Base-by-base conservation (phyloP, 2,888 invertebrate genomes). In the Epistrophe grossulariae region DNA sequence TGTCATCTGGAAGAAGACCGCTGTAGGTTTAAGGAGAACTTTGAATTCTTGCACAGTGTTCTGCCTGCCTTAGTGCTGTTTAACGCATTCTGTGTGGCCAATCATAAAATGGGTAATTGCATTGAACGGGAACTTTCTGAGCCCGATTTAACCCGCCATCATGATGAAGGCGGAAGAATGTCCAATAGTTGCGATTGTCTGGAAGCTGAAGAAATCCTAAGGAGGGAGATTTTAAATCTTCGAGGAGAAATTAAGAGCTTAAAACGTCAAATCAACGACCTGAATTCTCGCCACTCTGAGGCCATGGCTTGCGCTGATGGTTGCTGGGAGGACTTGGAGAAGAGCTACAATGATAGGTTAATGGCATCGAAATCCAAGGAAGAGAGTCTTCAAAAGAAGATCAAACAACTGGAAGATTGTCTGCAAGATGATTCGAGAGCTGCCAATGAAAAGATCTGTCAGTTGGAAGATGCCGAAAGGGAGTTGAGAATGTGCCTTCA, bases 261-360 rank as follows among this genome's bases (percentile, higher is more conserved):
- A 62, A 92, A 91, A 50, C 91, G 89, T 87, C 92, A 90, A 91
- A 94, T 92, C 84, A 93, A 95, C 62, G 94, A 94, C 45, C 93
- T 96, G 82, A 95, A 95, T 90, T 93, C 95, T 2, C 95, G 95
- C 0, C 96, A 96, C 90, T 94, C 96, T 89, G 95, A 95, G 90
- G 96, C 96, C 89, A 91, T 96, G 90, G 95, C 96, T 78, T 95
- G 95, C 80, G 96, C 96, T 0, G 96, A 96, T 87, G 95, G 95
- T 81, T 94, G 96, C 92, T 96, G 96, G 95, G 94, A 95, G 0
- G 95, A 95, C 89, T 94, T 95, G 94, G 95, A 95, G 90, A 94
- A 94, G 10, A 94, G 94, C 0, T 95, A 95, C 89, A 95, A 95
- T 91, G 94, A 93, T 89, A 94, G 94, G 89, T 94, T 95, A 45